phyloP scores from a whole-genome alignment of 2,888 invertebrate species.

The Drosophila percnosoma region DNA sequence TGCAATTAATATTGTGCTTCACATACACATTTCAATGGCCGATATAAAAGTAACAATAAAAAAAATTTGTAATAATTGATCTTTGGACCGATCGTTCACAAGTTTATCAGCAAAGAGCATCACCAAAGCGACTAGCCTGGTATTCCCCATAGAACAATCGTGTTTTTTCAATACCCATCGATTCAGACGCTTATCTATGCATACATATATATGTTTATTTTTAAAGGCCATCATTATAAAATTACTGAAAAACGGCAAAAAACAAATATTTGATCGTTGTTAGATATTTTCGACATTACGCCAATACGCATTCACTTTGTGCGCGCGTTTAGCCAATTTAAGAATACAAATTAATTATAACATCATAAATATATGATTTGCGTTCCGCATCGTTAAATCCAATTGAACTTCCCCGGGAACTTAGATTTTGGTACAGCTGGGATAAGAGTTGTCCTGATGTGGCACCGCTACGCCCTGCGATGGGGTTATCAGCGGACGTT shows the following conservation, averaged over 20 bases:
- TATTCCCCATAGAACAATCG: not conserved
- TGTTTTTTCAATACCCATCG: not conserved
- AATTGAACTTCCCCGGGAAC: not conserved
- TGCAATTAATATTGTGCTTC: not conserved
- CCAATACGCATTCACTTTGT: not conserved
- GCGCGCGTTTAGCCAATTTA: slow-evolving; percentile 3
- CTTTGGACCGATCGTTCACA: too few relatives aligned
- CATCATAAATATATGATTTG: slow-evolving; percentile 22
- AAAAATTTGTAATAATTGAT: not conserved
- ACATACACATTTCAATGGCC: too few relatives aligned
- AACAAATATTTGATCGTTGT: slow-evolving; percentile 15
- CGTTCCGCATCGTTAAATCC: not conserved
- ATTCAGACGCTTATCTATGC: too few relatives aligned
- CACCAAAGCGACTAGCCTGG: not conserved
- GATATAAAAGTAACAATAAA: too few relatives aligned
- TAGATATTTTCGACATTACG: slow-evolving; percentile 1
- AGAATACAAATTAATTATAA: not conserved
- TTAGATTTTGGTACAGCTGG: slow-evolving; percentile 75
- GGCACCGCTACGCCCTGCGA: not conserved
- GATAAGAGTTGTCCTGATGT: slow-evolving; percentile 46
- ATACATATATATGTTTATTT: not conserved
- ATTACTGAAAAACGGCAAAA: slow-evolving; percentile 5
- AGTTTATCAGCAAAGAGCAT: not conserved
- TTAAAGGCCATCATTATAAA: not conserved
- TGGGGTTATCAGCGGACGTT: slow-evolving; percentile 54